Evolutionary conservation across 2,113 vertebrate species (phyloP), one percentile per base, ranked within the genome.

Genomic region (Cynocephalus volans): DNA sequence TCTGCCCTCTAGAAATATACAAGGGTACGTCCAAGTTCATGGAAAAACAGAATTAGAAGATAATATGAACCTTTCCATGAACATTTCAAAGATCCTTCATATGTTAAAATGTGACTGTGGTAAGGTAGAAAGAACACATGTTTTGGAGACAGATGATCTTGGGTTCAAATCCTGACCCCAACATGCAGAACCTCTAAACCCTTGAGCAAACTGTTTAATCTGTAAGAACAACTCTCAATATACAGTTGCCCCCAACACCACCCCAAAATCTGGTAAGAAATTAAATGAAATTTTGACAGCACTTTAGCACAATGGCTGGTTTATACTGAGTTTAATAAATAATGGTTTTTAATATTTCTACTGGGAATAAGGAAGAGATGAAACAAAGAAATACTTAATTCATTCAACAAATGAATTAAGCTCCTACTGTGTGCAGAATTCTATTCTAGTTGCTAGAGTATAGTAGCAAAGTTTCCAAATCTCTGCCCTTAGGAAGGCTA

Each of bases 401-500:
- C 45, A 85, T 70, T 97, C 33, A 64, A 91, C 28, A 81, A 91
- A 73, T 80, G 41, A 41, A 52, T 92, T 81, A 93, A 93, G 33
- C 15, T 19, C 72, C 18, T 72, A 28, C 7, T 84, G 2, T 41
- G 7, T 67, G 31, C 11, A 62, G 60, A 75, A 94, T 95, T 77
- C 17, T 75, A 56, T 23, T 81, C 8, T 41, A 62, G n/a, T 80
- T 26, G 13, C 13, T 2, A 15, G 1, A n/a, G 17, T n/a, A 45
- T 1, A 73, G 50, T 33, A 18, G 2, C 67, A 81, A 77, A 67
- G 1, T 80, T 69, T 41, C 18, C n/a, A 81, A 73, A 41, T 79
- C 11, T 79, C 48, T 81, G 4, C 8, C 52, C 21, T 84, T 54
- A 52, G 21, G 65, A 96, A 65, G 21, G 24, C 31, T 56, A 17